A percentile compares a stretch with the other conserved stretches of the same genome.
Evolutionary conservation across 2,888 invertebrate species (phyloP).

Genomic region (Synanthedon andrenaeformis): DNA sequence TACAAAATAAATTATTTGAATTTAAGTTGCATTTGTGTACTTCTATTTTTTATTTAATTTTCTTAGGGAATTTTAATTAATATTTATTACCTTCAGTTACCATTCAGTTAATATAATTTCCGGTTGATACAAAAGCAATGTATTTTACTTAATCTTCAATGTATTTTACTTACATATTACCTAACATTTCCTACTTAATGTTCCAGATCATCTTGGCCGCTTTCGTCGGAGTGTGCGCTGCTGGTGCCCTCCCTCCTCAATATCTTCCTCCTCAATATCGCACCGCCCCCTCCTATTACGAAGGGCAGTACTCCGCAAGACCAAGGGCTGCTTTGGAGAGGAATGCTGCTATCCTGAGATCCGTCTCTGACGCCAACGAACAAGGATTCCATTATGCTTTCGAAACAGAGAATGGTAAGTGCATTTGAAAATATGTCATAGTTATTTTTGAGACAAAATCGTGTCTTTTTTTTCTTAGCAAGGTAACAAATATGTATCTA

Average conservation of each 20-base stretch:
- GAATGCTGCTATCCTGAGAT: conserved; percentile 47
- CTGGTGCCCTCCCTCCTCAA: conserved; percentile 26
- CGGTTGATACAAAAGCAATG: too few species aligned
- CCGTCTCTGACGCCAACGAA: conserved; percentile 44
- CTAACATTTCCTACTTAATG: not conserved
- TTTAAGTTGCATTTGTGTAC: too few species aligned
- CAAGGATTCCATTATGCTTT: conserved; percentile 60
- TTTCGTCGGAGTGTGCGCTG: conserved; percentile 37
- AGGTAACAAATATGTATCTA: not conserved
- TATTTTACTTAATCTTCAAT: not conserved
- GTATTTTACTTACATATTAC: not conserved
- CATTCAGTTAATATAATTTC: too few species aligned
- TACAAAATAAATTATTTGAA: too few species aligned
- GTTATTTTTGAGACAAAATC: too few species aligned
- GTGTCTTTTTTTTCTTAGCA: too few species aligned
- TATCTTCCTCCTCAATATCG: conserved; percentile 33
- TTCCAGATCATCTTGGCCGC: conserved; percentile 45
- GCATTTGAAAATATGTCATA: not conserved
- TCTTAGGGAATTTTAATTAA: too few species aligned
- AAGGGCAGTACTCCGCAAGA: conserved; percentile 16
- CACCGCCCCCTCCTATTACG: conserved; percentile 18
- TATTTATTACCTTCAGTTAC: too few species aligned
- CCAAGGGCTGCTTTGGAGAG: conserved; percentile 37
- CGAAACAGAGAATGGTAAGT: conserved; percentile 73
- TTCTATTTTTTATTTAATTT: too few species aligned